Percentiles rank a stretch among this genome's conserved stretches.
These are phyloP conservation scores for Australoheros facetus DNA, from an alignment of 2,797 vertebrate species.

Conservation along the genomic window DNA sequence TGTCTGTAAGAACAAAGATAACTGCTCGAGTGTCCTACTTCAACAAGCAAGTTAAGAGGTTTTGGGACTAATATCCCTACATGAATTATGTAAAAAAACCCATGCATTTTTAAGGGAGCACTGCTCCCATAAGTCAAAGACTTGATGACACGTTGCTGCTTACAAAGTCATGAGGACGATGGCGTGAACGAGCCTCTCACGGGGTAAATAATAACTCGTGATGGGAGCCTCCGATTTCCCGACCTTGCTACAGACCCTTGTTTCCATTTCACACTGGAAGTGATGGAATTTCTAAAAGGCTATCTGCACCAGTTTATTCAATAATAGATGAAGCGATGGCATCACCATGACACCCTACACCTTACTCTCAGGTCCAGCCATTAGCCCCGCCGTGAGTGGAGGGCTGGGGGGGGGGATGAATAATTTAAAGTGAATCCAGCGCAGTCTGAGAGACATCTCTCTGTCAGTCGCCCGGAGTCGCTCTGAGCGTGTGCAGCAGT, in stretches of 20 bases:
- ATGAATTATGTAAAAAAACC: conserved; percentile 17
- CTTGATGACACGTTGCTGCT: background rate
- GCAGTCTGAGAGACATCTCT: conserved; percentile 55
- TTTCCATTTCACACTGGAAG: conserved; percentile 38
- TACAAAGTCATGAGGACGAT: conserved; percentile 4
- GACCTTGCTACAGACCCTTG: background rate
- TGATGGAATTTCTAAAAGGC: conserved; percentile 64
- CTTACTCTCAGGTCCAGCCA: conserved; percentile 39
- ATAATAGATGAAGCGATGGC: conserved; percentile 75
- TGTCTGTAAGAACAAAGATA: background rate
- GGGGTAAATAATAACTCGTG: conserved; percentile 30
- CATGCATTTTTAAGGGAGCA: conserved; percentile 6
- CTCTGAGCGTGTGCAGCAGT: conserved; percentile 28
- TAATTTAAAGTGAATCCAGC: conserved; percentile 70
- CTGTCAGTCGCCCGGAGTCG: conserved; percentile 37
- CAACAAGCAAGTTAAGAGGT: conserved; percentile 3
- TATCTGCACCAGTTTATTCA: conserved; percentile 47
- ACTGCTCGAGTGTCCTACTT: background rate
- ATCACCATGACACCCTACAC: conserved; percentile 71
- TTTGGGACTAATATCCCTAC: conserved; percentile 4
- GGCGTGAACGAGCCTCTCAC: background rate
- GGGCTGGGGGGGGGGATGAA: conserved; percentile 64
- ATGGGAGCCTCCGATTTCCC: background rate
- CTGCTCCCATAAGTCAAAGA: background rate
- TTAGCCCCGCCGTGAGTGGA: conserved; percentile 44